A percentile compares a stretch with the other conserved stretches of the same genome.
phyloP scores from a whole-genome alignment of 2,888 invertebrate species.

The Yponomeuta cagnagella region DNA sequence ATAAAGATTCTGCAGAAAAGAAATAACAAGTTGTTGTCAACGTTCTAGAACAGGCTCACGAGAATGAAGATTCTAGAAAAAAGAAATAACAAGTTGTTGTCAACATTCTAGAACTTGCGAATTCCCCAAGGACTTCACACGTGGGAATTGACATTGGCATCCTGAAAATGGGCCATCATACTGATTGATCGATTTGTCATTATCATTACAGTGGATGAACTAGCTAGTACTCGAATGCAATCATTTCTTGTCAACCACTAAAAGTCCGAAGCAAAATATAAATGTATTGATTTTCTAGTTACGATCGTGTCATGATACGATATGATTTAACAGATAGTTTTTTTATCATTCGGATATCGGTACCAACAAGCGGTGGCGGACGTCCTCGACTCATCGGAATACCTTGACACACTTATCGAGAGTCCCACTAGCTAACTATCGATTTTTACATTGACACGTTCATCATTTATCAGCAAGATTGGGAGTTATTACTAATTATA shows the following conservation, averaged over 20 bases:
- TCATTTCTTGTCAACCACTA: no score
- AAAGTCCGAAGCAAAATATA: not conserved
- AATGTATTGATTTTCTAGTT: not conserved
- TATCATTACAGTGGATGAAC: no score
- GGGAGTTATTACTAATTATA: no score
- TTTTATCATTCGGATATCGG: not conserved
- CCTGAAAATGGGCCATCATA: no score
- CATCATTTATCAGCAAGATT: not conserved
- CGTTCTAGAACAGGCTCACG: slow-evolving; percentile 84
- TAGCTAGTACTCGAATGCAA: no score
- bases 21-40: not conserved
- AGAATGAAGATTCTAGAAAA: slow-evolving; percentile 79
- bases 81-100: not conserved
- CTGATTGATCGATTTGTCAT: no score
- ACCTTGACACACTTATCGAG: not conserved
- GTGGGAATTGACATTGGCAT: no score
- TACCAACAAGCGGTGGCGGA: not conserved
- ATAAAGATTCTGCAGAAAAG: slow-evolving; percentile 76
- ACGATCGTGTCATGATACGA: not conserved
- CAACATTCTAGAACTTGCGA: slow-evolving; percentile 54
- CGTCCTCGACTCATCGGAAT: not conserved
- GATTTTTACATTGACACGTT: not conserved
- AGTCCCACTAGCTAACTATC: not conserved
- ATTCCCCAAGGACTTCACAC: no score
- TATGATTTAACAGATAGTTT: no score